Evolutionary conservation across 2,797 vertebrate species (phyloP).

Genomic region (Ataeniobius toweri): DNA sequence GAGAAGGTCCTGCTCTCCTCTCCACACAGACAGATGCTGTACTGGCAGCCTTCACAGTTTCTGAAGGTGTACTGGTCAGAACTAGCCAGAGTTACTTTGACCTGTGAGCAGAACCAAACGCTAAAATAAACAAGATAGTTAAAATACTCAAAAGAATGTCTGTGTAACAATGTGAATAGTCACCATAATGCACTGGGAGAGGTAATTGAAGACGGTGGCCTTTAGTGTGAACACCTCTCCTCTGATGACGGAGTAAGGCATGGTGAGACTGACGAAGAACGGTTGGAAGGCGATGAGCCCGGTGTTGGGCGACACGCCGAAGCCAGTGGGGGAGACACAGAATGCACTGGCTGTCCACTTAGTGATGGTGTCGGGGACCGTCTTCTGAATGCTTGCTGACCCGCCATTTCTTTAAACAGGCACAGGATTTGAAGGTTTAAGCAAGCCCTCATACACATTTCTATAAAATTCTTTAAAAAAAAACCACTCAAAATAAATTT

Average conservation of each 20-base stretch:
- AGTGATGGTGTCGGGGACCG: conserved; percentile 83
- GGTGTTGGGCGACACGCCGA: conserved; percentile 79
- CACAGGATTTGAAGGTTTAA: background rate
- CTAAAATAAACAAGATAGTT: background rate
- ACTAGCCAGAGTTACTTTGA: conserved; percentile 72
- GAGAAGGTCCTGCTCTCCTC: conserved; percentile 80
- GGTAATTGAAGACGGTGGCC: conserved; percentile 87
- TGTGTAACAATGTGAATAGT: conserved; percentile 17
- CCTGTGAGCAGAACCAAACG: conserved; percentile 63
- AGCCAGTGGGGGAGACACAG: conserved; percentile 80
- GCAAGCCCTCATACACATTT: background rate
- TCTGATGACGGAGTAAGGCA: conserved; percentile 88
- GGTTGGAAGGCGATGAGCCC: conserved; percentile 85
- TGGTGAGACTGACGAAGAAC: conserved; percentile 86
- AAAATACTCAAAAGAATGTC: background rate
- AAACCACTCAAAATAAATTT: background rate
- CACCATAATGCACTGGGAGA: conserved; percentile 85
- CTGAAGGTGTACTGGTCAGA: conserved; percentile 68
- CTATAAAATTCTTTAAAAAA: background rate
- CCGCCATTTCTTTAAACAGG: conserved; percentile 63
- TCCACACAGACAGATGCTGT: conserved; percentile 81
- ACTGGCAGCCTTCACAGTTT: conserved; percentile 66
- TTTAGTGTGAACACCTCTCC: conserved; percentile 86
- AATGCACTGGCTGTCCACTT: conserved; percentile 85
- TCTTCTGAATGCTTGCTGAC: conserved; percentile 55